Percentiles rank a stretch among this genome's conserved stretches.
These are phyloP conservation scores for Drosophila subpulchrella DNA, from an alignment of 1,140 invertebrate species.

Conservation along the genomic window DNA sequence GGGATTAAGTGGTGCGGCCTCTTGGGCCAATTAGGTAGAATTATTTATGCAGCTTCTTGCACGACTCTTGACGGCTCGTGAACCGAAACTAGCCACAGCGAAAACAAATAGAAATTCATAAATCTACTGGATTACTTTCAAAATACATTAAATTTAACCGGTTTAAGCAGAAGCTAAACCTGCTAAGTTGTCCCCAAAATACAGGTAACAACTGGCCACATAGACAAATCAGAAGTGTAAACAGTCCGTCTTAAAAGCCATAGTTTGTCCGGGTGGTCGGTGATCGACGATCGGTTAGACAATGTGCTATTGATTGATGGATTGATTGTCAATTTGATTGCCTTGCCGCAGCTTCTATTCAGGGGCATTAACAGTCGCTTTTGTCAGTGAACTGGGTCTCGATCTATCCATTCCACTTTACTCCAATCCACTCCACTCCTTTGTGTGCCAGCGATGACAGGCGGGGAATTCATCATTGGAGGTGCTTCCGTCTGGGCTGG, in stretches of 20 bases:
- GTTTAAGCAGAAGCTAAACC: slow-evolving; percentile 54
- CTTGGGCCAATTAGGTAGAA: slow-evolving; percentile 36
- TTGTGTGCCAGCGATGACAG: slow-evolving; percentile 40
- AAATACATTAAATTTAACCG: slow-evolving; percentile 71
- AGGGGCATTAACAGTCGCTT: slow-evolving; percentile 50
- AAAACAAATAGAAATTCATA: slow-evolving; percentile 52
- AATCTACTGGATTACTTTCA: slow-evolving; percentile 72
- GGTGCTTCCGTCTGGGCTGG: slow-evolving; percentile 36
- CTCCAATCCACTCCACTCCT: slow-evolving; percentile 8
- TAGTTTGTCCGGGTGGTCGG: slow-evolving; percentile 36
- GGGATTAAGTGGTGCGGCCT: slow-evolving; percentile 23
- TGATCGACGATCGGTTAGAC: slow-evolving; percentile 15
- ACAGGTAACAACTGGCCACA: slow-evolving; percentile 8
- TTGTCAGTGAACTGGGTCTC: slow-evolving; percentile 50
- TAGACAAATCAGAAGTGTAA: slow-evolving; percentile 51
- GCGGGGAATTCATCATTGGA: slow-evolving; percentile 1
- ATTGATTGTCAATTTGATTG: slow-evolving; percentile 70
- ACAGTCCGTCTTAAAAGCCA: slow-evolving; percentile 64
- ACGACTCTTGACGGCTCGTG: slow-evolving; percentile 46
- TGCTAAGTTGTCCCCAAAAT: slow-evolving; percentile 51
- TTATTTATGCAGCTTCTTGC: slow-evolving; percentile 57
- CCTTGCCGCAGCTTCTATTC: slow-evolving; percentile 42
- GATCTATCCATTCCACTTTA: slow-evolving; percentile 16
- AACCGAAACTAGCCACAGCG: slow-evolving; percentile 28
- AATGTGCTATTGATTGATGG: slow-evolving; percentile 70